Base-by-base conservation (phyloP, 2,888 invertebrate species). In the Cyclophora punctaria region DNA sequence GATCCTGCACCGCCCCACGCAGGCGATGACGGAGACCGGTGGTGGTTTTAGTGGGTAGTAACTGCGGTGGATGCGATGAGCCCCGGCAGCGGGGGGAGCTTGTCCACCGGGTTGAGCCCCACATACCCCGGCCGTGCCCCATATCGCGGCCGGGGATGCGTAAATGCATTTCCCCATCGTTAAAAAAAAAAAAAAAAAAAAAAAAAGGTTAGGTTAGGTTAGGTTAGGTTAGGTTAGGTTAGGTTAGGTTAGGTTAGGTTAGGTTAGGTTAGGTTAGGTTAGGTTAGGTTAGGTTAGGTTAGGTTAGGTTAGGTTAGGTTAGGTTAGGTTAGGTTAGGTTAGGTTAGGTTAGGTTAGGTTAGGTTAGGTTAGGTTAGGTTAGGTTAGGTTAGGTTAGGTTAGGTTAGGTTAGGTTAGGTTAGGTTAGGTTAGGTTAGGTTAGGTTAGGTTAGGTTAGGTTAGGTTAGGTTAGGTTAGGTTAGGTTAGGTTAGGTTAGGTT, bases 171-270 rank as follows among this genome's bases (percentile, higher is more conserved):
- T n/a, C n/a, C n/a, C n/a, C n/a, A n/a, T n/a, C n/a, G n/a, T n/a
- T n/a, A n/a, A n/a, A n/a, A n/a, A n/a, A n/a, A n/a, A n/a, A n/a
- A n/a, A n/a, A n/a, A n/a, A n/a, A n/a, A n/a, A n/a, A n/a, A n/a
- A n/a, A n/a, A n/a, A n/a, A n/a, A n/a, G n/a, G n/a, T 45, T 45
- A 45, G 45, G 45, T 45, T 45, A 45, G 45, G 45, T 45, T 45
- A 45, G 45, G 45, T 45, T 45, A 45, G 45, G 45, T 45, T 45
- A 45, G 45, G 45, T 45, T 45, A 45, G 45, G 45, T 45, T 45
- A 45, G 45, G 45, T 45, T 45, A 45, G 45, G 45, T 45, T 45
- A 45, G 45, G 45, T 45, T 45, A 45, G 45, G 45, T 45, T 45
- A 45, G 45, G 45, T 45, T 45, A 45, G 45, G 45, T 45, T 45